Conservation (phyloP, 2,888 invertebrate genomes). For the Xanthia togata region DNA sequence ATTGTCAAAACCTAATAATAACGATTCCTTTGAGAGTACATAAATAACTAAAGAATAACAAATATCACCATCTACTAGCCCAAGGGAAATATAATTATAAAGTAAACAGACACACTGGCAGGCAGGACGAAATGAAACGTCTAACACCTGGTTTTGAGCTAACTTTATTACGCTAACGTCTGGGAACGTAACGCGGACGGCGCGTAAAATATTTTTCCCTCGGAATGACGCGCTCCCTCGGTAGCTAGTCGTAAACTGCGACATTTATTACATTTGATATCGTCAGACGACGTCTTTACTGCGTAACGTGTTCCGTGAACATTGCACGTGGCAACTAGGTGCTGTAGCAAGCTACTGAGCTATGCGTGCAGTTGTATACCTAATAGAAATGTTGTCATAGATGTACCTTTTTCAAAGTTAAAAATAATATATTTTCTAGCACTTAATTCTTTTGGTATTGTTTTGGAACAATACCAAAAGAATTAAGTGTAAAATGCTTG, state of each 20-base stretch:
- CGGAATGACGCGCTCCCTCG: constrained; percentile 73
- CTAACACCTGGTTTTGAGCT: constrained; percentile 76
- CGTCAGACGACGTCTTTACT: constrained; percentile 71
- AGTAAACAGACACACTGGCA: constrained; percentile 36
- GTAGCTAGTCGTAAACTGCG: constrained; percentile 79
- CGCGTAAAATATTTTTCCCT: constrained; percentile 77
- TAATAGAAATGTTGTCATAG: not conserved
- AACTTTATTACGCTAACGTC: constrained; percentile 79
- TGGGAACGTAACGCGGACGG: constrained; percentile 59
- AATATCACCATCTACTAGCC: not conserved
- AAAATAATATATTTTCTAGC: not conserved
- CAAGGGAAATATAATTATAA: constrained; percentile 44
- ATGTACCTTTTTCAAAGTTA: not conserved
- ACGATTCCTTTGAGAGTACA: not conserved
- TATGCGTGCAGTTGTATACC: constrained; percentile 37
- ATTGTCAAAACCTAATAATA: constrained; percentile 27
- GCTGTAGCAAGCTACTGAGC: constrained; percentile 55
- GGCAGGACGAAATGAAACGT: constrained; percentile 71
- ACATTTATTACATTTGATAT: constrained; percentile 83
- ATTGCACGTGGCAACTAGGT: constrained; percentile 71
- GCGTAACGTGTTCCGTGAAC: constrained; percentile 52
- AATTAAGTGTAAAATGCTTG: too few relatives aligned
- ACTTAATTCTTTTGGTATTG: too few relatives aligned
- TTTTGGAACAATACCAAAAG: too few relatives aligned
- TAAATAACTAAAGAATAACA: constrained; percentile 32